Percentiles rank a stretch among this genome's conserved stretches.
Conservation (phyloP, 1,140 invertebrate species). For the Polyergus mexicanus region DNA sequence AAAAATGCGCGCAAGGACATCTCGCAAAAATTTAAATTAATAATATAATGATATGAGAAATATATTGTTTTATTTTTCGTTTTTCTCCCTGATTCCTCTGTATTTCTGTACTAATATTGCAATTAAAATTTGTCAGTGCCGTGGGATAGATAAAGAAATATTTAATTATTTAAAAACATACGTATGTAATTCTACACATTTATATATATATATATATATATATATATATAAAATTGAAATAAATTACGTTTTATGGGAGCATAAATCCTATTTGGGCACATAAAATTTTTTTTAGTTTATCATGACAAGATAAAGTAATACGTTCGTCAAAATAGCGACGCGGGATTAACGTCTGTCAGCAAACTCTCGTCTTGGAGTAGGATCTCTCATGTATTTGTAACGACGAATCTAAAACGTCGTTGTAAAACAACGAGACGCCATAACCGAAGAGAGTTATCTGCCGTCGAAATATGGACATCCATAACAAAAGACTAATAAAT, state of each 20-base stretch:
- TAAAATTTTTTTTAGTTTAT: conserved; percentile 19
- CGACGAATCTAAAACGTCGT: conserved; percentile 50
- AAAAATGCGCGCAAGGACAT: background rate
- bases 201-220: conserved; percentile 4
- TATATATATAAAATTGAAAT: conserved; percentile 18
- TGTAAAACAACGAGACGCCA: conserved; percentile 27
- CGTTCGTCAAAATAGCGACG: conserved; percentile 18
- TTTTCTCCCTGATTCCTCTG: background rate
- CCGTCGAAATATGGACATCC: background rate
- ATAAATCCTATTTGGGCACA: conserved; percentile 29
- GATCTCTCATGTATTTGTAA: conserved; percentile 5
- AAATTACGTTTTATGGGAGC: conserved; percentile 41
- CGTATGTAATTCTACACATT: background rate
- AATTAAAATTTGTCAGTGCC: conserved; percentile 40
- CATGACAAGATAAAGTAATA: conserved; percentile 32
- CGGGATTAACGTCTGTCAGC: conserved; percentile 19
- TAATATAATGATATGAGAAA: conserved; percentile 14
- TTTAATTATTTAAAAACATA: conserved; percentile 14
- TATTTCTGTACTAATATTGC: background rate
- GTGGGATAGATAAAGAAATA: conserved; percentile 7
- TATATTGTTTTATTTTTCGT: background rate
- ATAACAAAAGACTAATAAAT: conserved; percentile 33
- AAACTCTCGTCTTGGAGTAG: conserved; percentile 8
- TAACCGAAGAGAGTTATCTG: conserved; percentile 20
- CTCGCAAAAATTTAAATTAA: conserved; percentile 28